phyloP scores from a whole-genome alignment of 2,888 invertebrate genomes.

The Camponotus fellah region DNA sequence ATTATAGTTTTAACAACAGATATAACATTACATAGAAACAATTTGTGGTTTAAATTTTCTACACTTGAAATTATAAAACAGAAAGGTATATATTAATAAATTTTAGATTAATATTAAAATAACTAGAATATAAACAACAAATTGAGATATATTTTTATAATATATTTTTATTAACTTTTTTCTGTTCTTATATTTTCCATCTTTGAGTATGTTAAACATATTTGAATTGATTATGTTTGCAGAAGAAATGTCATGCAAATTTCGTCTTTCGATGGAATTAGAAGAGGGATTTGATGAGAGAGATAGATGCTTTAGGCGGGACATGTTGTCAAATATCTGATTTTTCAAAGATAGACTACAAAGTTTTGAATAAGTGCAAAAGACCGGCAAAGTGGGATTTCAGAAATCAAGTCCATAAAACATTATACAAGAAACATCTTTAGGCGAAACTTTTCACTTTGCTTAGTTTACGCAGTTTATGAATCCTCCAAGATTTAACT shows the following conservation, averaged over 20 bases:
- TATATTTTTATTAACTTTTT: conserved; percentile 1
- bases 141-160: not conserved
- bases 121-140: not conserved
- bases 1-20: no score
- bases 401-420: conserved; percentile 95
- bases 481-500: conserved; percentile 92
- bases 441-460: conserved; percentile 90
- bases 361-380: conserved; percentile 91
- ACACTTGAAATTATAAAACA: not conserved
- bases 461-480: conserved; percentile 89
- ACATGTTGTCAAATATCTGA: conserved; percentile 94
- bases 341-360: conserved; percentile 93
- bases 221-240: conserved; percentile 63
- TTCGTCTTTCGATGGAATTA: conserved; percentile 97
- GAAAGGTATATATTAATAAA: not conserved
- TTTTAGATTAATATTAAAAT: not conserved
- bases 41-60: not conserved
- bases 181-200: not conserved
- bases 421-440: conserved; percentile 92
- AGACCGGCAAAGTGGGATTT: conserved; percentile 97
- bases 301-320: conserved; percentile 96
- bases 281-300: conserved; percentile 95
- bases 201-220: not conserved
- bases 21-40: no score
- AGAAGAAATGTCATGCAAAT: conserved; percentile 97